Conservation (phyloP, 2,797 vertebrate species). For the Poeciliopsis paucimaculata region DNA sequence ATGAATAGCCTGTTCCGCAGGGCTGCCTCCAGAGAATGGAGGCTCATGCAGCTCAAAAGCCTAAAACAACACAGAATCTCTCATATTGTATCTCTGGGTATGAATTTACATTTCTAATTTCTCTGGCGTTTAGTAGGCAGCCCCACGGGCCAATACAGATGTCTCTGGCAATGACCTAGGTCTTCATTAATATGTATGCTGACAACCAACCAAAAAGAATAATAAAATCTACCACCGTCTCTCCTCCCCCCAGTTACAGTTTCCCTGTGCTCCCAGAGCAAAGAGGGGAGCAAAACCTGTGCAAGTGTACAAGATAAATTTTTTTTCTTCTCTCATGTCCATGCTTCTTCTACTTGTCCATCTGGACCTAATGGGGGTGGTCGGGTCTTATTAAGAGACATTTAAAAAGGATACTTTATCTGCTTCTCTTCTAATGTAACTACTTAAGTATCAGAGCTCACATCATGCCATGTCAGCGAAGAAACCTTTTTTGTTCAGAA, state of each 20-base stretch:
- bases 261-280: conserved; percentile 51
- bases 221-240: conserved; percentile 63
- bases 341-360: conserved; percentile 43
- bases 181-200: conserved; percentile 83
- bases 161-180: conserved; percentile 80
- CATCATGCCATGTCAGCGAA: conserved; percentile 69
- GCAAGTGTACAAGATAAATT: conserved; percentile 60
- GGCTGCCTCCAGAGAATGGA: conserved; percentile 75
- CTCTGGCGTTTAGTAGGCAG: conserved; percentile 70
- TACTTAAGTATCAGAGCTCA: conserved; percentile 75
- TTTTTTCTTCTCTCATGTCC: conserved; percentile 50
- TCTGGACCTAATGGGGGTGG: conserved; percentile 67
- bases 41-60: conserved; percentile 65
- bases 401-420: conserved; percentile 71
- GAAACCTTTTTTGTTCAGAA: conserved; percentile 69
- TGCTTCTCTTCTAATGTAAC: conserved; percentile 72
- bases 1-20: conserved; percentile 73
- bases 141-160: conserved; percentile 77
- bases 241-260: conserved; percentile 57
- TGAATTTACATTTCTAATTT: conserved; percentile 82
- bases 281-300: conserved; percentile 47
- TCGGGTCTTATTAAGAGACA: conserved; percentile 66
- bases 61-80: conserved; percentile 76
- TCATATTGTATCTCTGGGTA: conserved; percentile 76
- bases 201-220: conserved; percentile 78